Evolutionary conservation across 92 coral and sea anemone genomes (phyloP), one percentile per base, ranked within the genome.

Genomic region (Micromussa lordhowensis): DNA sequence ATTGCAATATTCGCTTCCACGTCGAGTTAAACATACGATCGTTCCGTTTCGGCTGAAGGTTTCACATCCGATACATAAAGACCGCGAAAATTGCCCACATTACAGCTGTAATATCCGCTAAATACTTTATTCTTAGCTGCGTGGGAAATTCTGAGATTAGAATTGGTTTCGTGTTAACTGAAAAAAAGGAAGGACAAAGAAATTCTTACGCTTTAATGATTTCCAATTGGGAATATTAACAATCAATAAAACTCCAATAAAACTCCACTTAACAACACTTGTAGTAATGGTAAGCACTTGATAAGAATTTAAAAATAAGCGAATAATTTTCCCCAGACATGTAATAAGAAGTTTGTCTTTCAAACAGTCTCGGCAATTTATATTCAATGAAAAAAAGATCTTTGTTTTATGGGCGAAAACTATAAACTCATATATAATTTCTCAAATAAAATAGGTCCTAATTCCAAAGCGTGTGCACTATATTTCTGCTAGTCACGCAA

Each of bases 81-180:
- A 68, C 64, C 74, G 86, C 86, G 34, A 80, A 53, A 80, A 80
- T 29, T 29, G 28, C 21, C 53, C 40, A 53, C 8, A 66, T 64
- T 82, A 17, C 34, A 68, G 48, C 3, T 55, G 77, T 68, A 49
- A 22, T 68, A 81, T 44, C 36, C 49, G 34, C 19, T 82, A 82
- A 82, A 66, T 82, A 40, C 63, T 29, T 82, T 82, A 82, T 82
- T 70, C 64, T 29, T 48, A 55, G 77, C 28, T 51, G 68, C 86
- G 86, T 82, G 86, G 48, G 77, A 82, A 48, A 35, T 72, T 81
- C 84, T 81, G 64, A n/a, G 19, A 81, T 81, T 64, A 64, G 74
- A 68, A 82, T 5, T 14, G 73, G 74, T 80, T 61, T 61, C 32
- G 84, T 63, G 57, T 35, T 36, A 36, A 80, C 31, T 80, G 74